These are phyloP conservation scores for Anhinga rufa DNA, from an alignment of 2,113 vertebrate genomes.

Conservation along the genomic window DNA sequence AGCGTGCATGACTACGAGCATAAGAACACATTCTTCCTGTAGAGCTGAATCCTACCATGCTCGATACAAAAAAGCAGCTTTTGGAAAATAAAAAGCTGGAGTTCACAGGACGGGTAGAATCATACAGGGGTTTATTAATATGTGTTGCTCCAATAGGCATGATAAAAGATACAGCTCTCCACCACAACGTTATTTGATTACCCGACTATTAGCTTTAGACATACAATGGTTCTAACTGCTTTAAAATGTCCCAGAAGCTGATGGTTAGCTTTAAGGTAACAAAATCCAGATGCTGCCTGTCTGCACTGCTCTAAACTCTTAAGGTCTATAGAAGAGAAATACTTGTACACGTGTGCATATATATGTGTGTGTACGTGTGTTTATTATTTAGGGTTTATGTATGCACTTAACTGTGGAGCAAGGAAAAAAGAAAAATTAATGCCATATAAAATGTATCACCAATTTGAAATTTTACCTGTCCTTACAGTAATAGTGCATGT, in stretches of 20 bases:
- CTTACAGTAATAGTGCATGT: not conserved
- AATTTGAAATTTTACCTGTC: not conserved
- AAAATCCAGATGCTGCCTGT: constrained; percentile 75
- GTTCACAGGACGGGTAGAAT: not conserved
- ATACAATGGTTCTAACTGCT: constrained; percentile 61
- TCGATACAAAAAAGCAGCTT: not conserved
- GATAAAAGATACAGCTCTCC: constrained; percentile 18
- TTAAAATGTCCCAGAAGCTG: constrained; percentile 72
- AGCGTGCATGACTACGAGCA: not conserved
- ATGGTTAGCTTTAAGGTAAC: constrained; percentile 71
- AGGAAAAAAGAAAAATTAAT: not conserved
- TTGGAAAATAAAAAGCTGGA: not conserved
- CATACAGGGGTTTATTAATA: constrained; percentile 3
- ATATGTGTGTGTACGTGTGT: not conserved
- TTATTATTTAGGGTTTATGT: not conserved
- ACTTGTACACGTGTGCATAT: not conserved
- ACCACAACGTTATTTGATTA: constrained; percentile 55
- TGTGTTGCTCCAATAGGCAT: not conserved
- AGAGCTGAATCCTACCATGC: not conserved
- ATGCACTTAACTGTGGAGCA: not conserved
- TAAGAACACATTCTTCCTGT: constrained; percentile 2
- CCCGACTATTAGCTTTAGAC: constrained; percentile 56
- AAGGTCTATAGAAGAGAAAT: constrained; percentile 23
- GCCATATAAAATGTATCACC: fast-evolving
- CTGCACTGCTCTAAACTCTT: constrained; percentile 41